phyloP scores from a whole-genome alignment of 2,888 invertebrate genomes.

The Oscheius sp. region DNA sequence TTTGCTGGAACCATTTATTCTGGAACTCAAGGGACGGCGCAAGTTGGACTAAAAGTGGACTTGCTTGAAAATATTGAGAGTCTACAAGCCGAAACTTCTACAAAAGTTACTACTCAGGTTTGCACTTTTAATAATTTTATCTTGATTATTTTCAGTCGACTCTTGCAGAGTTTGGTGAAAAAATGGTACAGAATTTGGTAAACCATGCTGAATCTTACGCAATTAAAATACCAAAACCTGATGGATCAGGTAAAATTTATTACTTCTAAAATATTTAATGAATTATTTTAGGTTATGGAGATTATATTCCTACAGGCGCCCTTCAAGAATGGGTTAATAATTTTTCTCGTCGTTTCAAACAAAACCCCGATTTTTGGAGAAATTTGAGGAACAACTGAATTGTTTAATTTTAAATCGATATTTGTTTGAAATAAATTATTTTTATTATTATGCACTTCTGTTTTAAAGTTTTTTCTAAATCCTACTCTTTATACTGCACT shows the following conservation, averaged over 20 bases:
- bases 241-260: slow-evolving; percentile 22
- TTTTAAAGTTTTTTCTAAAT: no score
- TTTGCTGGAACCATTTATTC: slow-evolving; percentile 5
- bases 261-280: not conserved
- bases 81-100: slow-evolving; percentile 60
- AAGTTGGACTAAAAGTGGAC: slow-evolving; percentile 84
- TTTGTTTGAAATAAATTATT: not conserved
- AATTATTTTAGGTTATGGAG: slow-evolving; percentile 64
- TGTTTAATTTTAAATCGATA: not conserved
- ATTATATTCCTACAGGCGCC: slow-evolving; percentile 85
- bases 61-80: slow-evolving; percentile 75
- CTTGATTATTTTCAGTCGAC: slow-evolving; percentile 61
- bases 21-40: slow-evolving; percentile 37
- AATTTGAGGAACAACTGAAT: slow-evolving; percentile 37
- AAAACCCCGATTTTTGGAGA: slow-evolving; percentile 57
- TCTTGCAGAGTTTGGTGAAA: slow-evolving; percentile 78
- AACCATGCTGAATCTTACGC: slow-evolving; percentile 92
- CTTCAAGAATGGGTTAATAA: slow-evolving; percentile 92
- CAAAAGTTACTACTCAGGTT: slow-evolving; percentile 64
- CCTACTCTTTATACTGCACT: no score
- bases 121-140: not conserved
- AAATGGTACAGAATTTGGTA: slow-evolving; percentile 90
- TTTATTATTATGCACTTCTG: not conserved
- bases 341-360: slow-evolving; percentile 84
- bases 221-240: slow-evolving; percentile 73